These are phyloP conservation scores for Oreochromis aureus DNA, from an alignment of 2,113 vertebrate genomes.

Conservation along the genomic window DNA sequence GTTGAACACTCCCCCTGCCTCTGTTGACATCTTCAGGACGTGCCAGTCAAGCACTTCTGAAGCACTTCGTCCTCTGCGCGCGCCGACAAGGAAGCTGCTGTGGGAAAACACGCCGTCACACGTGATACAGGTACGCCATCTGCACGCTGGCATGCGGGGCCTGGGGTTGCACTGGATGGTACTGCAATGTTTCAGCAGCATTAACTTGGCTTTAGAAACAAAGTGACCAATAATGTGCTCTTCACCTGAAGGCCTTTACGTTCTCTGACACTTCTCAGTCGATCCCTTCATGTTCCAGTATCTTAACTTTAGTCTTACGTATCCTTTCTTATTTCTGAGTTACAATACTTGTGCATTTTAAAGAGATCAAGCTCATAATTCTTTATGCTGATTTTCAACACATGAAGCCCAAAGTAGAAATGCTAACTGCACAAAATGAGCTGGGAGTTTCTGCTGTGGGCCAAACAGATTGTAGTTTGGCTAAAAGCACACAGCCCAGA, in stretches of 20 bases:
- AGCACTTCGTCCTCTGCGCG: neutral
- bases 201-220: neutral
- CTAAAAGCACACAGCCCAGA: neutral
- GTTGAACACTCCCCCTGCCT: neutral
- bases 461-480: neutral
- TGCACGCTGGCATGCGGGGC: neutral
- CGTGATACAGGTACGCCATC: slow-evolving; percentile 8
- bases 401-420: neutral
- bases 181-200: neutral
- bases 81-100: slow-evolving; percentile 3
- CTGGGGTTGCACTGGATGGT: neutral
- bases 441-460: neutral
- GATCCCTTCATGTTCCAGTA: neutral
- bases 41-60: neutral
- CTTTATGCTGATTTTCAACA: neutral
- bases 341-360: neutral
- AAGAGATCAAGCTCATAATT: neutral
- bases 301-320: neutral
- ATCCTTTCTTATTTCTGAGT: neutral
- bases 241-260: neutral
- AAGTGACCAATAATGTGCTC: neutral
- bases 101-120: slow-evolving; percentile 41
- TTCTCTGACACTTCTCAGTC: neutral
- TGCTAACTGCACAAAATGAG: neutral
- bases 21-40: slow-evolving; percentile 28